Evolutionary conservation across 2,113 vertebrate species (phyloP), one percentile per base, ranked within the genome.

Genomic region (Boleophthalmus pectinirostris): DNA sequence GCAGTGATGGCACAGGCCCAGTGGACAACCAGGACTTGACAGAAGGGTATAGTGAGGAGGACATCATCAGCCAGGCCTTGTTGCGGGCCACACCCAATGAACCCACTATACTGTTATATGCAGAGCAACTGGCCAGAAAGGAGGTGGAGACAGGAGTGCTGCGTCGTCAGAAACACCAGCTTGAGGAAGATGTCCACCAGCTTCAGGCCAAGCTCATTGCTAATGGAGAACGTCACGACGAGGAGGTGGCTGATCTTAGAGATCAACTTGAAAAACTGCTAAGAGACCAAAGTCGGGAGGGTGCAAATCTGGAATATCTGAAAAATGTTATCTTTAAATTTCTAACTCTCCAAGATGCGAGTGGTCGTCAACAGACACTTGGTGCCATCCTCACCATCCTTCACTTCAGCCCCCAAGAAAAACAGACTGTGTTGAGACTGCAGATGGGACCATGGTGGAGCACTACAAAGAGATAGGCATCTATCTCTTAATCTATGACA

Each of bases 261-360:
- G 87, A 16, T 0, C 85, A 90, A 24, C 85, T 98, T 0, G 93
- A 96, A 75, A 96, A 98, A 81, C 89, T 69, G 15, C 65, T 73
- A 21, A 72, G 98, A 0, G 96, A 98, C 49, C 94, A 80, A 85
- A 93, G 92, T 83, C 83, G 98, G 1, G 98, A 99, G 11, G 97
- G 97, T 0, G 95, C 97, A 89, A 97, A 98, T 90, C 83, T 99
- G 87, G 98, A 99, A 70, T 99, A 99, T 86, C 95, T 99, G 71
- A 99, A 99, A 82, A 99, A 99, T 77, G 90, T 99, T 2, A 90
- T 96, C 74, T 97, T 92, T 72, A 90, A 93, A 24, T 99, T 97
- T 73, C 87, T 99, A 69, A 99, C 97, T 0, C 89, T 99, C 85
- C 93, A 94, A 0, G 96, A 98, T 53, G 25, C 84, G 0, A 90